Conservation (phyloP, 64 coral and sea anemone genomes). For the Anthopleura sola region DNA sequence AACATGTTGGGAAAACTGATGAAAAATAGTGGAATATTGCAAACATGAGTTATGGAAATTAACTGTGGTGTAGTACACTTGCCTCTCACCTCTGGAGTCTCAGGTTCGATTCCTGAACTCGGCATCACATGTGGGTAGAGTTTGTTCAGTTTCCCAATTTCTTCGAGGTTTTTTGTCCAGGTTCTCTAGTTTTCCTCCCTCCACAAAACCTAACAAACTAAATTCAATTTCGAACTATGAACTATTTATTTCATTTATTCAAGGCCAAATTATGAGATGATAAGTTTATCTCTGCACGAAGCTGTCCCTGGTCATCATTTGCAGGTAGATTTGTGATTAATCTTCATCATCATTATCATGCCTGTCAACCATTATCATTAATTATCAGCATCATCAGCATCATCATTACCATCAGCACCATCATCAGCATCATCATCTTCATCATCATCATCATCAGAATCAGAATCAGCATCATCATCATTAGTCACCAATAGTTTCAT, state of each 20-base stretch:
- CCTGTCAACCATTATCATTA: not conserved
- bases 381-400: not conserved
- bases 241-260: too few species aligned
- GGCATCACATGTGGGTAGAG: too few species aligned
- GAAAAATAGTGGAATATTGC: not conserved
- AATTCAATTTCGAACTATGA: too few species aligned
- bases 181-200: too few species aligned
- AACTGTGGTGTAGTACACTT: not conserved
- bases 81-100: not conserved
- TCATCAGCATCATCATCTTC: not conserved
- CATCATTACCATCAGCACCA: not conserved
- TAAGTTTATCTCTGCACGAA: slow-evolving; percentile 48
- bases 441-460: too few species aligned
- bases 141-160: too few species aligned
- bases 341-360: not conserved
- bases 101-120: too few species aligned
- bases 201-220: too few species aligned
- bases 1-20: not conserved
- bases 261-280: slow-evolving; percentile 66
- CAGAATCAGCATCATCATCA: not conserved
- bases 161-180: too few species aligned
- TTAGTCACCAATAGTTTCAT: not conserved
- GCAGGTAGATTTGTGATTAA: slow-evolving; percentile 20
- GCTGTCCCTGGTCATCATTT: slow-evolving; percentile 60
- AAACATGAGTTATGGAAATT: too few species aligned